These are phyloP conservation scores for Rhinella marina DNA, from an alignment of 2,797 vertebrate genomes.

Conservation along the genomic window DNA sequence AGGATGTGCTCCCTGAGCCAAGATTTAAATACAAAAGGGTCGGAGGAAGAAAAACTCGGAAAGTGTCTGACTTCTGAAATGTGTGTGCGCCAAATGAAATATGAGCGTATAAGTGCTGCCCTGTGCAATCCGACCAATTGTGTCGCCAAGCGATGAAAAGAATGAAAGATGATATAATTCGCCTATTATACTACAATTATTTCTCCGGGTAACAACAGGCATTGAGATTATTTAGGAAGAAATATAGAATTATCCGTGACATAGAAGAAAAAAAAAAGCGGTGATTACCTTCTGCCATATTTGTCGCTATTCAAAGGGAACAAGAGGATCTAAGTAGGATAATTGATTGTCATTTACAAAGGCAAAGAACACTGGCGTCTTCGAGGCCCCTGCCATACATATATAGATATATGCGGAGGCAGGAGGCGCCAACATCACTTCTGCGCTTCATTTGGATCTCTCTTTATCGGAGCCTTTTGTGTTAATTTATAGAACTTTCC, in stretches of 20 bases:
- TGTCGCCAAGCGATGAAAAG: slow-evolving; percentile 38
- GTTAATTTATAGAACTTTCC: slow-evolving; percentile 24
- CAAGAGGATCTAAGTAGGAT: slow-evolving; percentile 58
- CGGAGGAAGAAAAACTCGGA: not conserved
- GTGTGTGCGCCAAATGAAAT: not conserved
- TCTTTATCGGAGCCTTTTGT: slow-evolving; percentile 4
- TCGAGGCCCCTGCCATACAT: slow-evolving; percentile 22
- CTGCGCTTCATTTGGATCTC: not conserved
- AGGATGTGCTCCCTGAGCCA: slow-evolving; percentile 5
- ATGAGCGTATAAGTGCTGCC: slow-evolving; percentile 4
- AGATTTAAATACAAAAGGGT: slow-evolving; percentile 21
- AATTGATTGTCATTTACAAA: slow-evolving; percentile 56
- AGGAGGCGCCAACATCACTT: not conserved
- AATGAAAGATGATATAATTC: slow-evolving; percentile 47
- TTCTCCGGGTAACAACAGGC: slow-evolving; percentile 44
- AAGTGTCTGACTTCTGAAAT: slow-evolving; percentile 2
- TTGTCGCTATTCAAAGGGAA: slow-evolving; percentile 55
- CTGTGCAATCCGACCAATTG: slow-evolving; percentile 52
- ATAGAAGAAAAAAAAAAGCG: slow-evolving; percentile 44
- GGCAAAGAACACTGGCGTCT: slow-evolving; percentile 41
- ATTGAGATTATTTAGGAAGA: slow-evolving; percentile 52
- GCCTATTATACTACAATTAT: slow-evolving; percentile 55
- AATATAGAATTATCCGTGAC: slow-evolving; percentile 50
- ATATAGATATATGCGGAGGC: slow-evolving; percentile 3
- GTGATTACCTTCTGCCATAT: slow-evolving; percentile 54